A percentile compares a stretch with the other conserved stretches of the same genome.
Evolutionary conservation across 2,888 invertebrate genomes (phyloP).

Genomic region (Papilio demoleus): DNA sequence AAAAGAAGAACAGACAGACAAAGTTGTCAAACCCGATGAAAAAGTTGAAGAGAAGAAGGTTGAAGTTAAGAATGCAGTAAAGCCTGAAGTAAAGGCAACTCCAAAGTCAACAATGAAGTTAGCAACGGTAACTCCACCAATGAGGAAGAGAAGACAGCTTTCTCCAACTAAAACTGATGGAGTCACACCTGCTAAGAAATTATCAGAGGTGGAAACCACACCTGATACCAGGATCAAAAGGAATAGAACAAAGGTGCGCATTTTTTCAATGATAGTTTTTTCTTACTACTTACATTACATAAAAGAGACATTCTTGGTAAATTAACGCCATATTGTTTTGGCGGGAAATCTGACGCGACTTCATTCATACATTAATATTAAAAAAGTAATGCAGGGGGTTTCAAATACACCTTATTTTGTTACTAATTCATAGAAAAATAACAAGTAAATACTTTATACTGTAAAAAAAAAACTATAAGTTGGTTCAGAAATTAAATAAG

Average conservation of each 20-base stretch:
- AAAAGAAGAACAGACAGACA: slow-evolving; percentile 64
- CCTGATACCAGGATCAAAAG: slow-evolving; percentile 75
- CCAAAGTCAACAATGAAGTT: slow-evolving; percentile 81
- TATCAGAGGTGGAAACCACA: slow-evolving; percentile 63
- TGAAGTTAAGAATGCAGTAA: slow-evolving; percentile 58
- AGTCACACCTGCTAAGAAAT: slow-evolving; percentile 66
- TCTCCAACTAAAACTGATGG: slow-evolving; percentile 71
- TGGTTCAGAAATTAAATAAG: neutral
- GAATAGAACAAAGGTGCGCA: slow-evolving; percentile 75
- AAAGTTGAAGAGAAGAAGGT: slow-evolving; percentile 53
- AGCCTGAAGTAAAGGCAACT: slow-evolving; percentile 63
- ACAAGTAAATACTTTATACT: neutral
- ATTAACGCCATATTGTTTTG: neutral
- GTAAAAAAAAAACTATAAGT: neutral
- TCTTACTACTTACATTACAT: neutral
- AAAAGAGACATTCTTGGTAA: neutral
- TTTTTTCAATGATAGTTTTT: neutral
- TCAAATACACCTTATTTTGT: too few species aligned
- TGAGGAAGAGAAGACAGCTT: slow-evolving; percentile 81
- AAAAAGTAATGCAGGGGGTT: too few species aligned
- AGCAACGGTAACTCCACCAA: slow-evolving; percentile 82
- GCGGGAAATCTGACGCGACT: neutral
- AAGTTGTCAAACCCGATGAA: slow-evolving; percentile 52
- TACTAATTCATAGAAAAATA: too few species aligned
- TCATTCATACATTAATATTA: neutral